These are phyloP conservation scores for Sandelia bainsii DNA, from an alignment of 2,797 vertebrate genomes.

Conservation along the genomic window DNA sequence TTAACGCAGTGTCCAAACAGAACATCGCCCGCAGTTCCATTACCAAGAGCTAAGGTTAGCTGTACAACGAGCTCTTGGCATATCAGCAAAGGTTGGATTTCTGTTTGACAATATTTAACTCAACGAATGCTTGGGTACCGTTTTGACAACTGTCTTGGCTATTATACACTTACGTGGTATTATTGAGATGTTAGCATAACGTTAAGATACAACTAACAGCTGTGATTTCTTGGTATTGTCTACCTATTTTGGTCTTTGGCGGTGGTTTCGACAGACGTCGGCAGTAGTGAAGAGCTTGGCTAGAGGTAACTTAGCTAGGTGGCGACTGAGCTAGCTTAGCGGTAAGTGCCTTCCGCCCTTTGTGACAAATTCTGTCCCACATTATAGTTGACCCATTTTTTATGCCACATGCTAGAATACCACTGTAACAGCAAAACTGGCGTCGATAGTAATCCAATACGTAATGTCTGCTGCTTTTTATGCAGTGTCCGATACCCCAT, in stretches of 20 bases:
- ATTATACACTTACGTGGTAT: not conserved
- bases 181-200: not conserved
- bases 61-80: constrained; percentile 23
- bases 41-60: constrained; percentile 37
- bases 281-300: constrained; percentile 21
- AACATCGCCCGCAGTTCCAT: constrained; percentile 10
- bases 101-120: constrained; percentile 16
- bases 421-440: not conserved
- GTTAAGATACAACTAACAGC: not conserved
- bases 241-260: not conserved
- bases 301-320: constrained; percentile 18
- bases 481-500: not conserved
- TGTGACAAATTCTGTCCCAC: constrained; percentile 66
- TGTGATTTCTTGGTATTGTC: not conserved
- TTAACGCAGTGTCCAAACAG: not conserved
- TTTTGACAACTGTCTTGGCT: not conserved
- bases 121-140: not conserved
- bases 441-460: not conserved
- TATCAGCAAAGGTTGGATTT: constrained; percentile 30
- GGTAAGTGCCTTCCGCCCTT: constrained; percentile 71
- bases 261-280: not conserved
- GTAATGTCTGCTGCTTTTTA: not conserved
- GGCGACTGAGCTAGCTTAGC: constrained; percentile 44
- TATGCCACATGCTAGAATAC: constrained; percentile 1
- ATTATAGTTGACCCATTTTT: constrained; percentile 40